These are phyloP conservation scores for Pampus argenteus DNA, from an alignment of 2,797 vertebrate genomes.

Conservation along the genomic window DNA sequence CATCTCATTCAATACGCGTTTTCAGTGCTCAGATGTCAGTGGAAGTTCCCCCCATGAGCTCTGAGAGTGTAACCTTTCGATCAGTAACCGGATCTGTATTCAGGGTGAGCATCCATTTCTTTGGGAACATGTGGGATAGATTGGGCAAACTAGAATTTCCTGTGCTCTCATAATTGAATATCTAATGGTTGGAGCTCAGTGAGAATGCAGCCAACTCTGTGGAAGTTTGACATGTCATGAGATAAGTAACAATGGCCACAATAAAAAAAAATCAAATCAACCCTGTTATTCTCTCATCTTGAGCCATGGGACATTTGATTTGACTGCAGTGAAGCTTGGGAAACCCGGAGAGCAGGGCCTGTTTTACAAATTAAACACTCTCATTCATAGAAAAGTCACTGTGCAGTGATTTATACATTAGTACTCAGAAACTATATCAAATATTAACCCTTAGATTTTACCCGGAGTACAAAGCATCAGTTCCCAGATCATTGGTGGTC, in stretches of 20 bases:
- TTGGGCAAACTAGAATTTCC: conserved; percentile 33
- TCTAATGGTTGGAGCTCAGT: conserved; percentile 1
- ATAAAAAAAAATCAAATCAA: conserved; percentile 45
- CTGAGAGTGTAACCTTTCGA: conserved; percentile 22
- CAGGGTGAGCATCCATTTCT: conserved; percentile 35
- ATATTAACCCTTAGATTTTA: conserved; percentile 52
- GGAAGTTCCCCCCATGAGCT: conserved; percentile 69
- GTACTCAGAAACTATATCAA: conserved; percentile 27
- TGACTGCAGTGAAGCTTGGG: conserved; percentile 14
- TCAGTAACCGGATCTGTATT: conserved; percentile 51
- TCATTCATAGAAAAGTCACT: conserved; percentile 1
- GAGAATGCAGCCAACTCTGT: neutral
- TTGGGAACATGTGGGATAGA: conserved; percentile 38
- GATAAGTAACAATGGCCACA: conserved; percentile 19
- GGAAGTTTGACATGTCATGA: conserved; percentile 4
- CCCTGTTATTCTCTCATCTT: conserved; percentile 3
- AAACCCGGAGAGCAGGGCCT: neutral
- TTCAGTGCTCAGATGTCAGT: conserved; percentile 67
- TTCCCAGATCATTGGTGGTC: conserved; percentile 29
- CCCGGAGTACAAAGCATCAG: neutral
- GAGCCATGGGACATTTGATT: conserved; percentile 33
- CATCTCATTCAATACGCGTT: conserved; percentile 45
- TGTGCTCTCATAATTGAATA: conserved; percentile 34
- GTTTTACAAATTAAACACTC: neutral
- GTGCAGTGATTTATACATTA: conserved; percentile 12